These are phyloP conservation scores for Cybosia mesomella DNA, from an alignment of 2,888 invertebrate genomes.

Conservation along the genomic window DNA sequence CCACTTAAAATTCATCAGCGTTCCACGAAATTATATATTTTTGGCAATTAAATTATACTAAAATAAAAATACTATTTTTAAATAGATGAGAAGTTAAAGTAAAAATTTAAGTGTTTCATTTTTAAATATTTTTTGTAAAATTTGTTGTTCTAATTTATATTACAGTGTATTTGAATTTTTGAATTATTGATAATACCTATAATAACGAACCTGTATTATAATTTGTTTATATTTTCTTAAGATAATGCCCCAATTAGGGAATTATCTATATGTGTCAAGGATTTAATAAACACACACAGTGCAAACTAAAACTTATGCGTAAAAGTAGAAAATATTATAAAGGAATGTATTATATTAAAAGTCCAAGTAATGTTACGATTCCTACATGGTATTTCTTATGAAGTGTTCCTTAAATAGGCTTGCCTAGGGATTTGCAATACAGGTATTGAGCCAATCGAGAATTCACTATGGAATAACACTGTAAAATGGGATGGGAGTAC, in stretches of 20 bases:
- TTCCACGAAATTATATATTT: too few relatives aligned
- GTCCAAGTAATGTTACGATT: neutral
- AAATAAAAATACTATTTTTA: neutral
- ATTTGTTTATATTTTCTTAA: neutral
- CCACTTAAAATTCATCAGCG: neutral
- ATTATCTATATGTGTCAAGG: neutral
- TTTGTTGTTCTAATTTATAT: too few relatives aligned
- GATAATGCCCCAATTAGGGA: neutral
- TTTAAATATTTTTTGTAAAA: too few relatives aligned
- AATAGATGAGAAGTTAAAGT: too few relatives aligned
- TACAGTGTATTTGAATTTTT: too few relatives aligned
- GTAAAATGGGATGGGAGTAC: too few relatives aligned
- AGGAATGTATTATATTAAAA: neutral
- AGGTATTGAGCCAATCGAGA: neutral
- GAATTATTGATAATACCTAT: too few relatives aligned
- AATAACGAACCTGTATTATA: too few relatives aligned
- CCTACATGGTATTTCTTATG: neutral
- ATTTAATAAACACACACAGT: neutral
- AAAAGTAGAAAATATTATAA: neutral
- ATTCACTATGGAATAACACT: neutral
- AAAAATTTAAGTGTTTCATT: too few relatives aligned
- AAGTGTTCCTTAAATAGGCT: neutral
- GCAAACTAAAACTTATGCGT: neutral
- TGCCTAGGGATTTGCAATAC: neutral
- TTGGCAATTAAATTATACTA: too few relatives aligned